A percentile compares a stretch with the other conserved stretches of the same genome.
phyloP scores from a whole-genome alignment of 2,888 invertebrate genomes.

The Neoaliturus tenellus region DNA sequence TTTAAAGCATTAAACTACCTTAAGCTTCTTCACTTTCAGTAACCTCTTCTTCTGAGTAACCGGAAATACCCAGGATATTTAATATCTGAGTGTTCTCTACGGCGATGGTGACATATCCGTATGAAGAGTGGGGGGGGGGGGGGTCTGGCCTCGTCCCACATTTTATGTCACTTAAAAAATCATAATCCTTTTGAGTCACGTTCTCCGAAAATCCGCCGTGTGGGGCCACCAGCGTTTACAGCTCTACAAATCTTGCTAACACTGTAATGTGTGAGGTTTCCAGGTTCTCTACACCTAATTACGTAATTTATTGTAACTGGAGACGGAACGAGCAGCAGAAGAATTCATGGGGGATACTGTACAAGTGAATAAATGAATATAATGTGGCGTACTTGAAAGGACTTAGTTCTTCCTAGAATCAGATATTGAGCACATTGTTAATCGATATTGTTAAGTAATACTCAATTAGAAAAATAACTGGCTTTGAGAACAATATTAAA shows the following conservation, averaged over 20 bases:
- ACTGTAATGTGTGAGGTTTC: not conserved
- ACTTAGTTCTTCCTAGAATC: too few relatives aligned
- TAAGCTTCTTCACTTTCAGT: too few relatives aligned
- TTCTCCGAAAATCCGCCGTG: not conserved
- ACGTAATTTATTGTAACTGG: not conserved
- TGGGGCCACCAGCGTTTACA: not conserved
- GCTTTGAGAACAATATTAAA: too few relatives aligned
- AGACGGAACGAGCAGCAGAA: too few relatives aligned
- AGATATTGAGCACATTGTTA: too few relatives aligned
- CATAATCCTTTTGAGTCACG: constrained; percentile 26
- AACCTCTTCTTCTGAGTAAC: not conserved
- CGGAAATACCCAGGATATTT: not conserved
- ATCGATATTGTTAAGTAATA: too few relatives aligned
- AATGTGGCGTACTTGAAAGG: too few relatives aligned
- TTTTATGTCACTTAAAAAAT: constrained; percentile 31
- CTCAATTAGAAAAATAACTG: too few relatives aligned
- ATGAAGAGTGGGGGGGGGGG: not conserved
- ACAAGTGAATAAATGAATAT: too few relatives aligned
- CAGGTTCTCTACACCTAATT: not conserved
- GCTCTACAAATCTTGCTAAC: not conserved
- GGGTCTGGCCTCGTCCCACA: constrained; percentile 14
- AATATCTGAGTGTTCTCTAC: not conserved
- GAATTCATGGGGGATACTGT: too few relatives aligned
- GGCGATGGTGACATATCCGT: not conserved
- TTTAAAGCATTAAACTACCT: too few relatives aligned